Evolutionary conservation across 35 echinoderm and acorn worm genomes (phyloP).

Genomic region (Lytechinus variegatus): DNA sequence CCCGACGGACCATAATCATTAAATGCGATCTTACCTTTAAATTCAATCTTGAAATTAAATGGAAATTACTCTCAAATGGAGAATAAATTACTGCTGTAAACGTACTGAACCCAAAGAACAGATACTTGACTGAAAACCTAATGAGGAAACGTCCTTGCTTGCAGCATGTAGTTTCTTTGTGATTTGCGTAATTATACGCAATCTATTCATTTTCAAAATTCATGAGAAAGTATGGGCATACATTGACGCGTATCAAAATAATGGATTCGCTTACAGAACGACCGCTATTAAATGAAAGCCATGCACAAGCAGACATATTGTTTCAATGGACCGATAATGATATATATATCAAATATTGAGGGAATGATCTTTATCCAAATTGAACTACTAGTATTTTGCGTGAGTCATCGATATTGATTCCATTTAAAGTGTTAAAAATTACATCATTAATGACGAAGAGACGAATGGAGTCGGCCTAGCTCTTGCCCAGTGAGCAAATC

Average conservation of each 20-base stretch:
- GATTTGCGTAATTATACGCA: background rate
- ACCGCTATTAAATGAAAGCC: no score
- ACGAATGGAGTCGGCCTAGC: background rate
- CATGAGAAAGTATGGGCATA: no score
- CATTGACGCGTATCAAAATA: no score
- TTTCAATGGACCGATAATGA: no score
- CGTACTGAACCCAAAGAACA: background rate
- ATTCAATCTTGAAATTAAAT: background rate
- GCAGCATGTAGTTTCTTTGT: background rate
- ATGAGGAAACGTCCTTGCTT: background rate
- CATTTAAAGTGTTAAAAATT: background rate
- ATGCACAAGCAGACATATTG: no score
- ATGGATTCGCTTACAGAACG: no score
- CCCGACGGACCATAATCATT: no score
- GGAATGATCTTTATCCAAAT: no score
- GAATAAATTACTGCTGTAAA: background rate
- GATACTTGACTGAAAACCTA: conserved; percentile 1
- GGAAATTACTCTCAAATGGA: conserved; percentile 4
- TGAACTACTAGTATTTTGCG: no score
- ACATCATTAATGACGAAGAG: background rate
- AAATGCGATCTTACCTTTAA: background rate
- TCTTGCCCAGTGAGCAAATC: background rate
- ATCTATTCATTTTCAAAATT: background rate
- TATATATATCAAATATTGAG: no score
- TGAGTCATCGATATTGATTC: background rate